phyloP scores from a whole-genome alignment of 2,113 vertebrate genomes.

The Chamaea fasciata region DNA sequence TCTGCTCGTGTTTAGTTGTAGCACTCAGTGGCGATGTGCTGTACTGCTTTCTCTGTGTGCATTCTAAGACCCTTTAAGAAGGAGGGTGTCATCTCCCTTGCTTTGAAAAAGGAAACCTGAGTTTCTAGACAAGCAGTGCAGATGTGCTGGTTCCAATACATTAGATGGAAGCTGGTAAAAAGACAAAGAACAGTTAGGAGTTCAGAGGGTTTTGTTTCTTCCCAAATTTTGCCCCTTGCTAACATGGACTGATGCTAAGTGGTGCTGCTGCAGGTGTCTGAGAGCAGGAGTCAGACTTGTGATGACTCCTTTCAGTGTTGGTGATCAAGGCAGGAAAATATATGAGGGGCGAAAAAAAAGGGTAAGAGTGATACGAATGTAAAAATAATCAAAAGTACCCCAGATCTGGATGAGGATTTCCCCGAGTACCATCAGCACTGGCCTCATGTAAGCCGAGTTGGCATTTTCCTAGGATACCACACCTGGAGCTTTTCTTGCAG shows the following conservation, averaged over 20 bases:
- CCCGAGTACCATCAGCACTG: neutral
- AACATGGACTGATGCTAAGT: neutral
- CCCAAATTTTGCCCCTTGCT: neutral
- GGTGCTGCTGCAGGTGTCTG: neutral
- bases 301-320: neutral
- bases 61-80: neutral
- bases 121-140: neutral
- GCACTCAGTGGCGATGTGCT: accelerated
- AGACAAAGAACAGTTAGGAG: neutral
- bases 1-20: neutral
- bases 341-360: accelerated
- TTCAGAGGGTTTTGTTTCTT: neutral
- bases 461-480: neutral
- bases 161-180: neutral
- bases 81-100: neutral
- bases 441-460: neutral
- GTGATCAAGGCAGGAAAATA: neutral
- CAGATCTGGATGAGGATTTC: neutral
- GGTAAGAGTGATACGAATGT: neutral
- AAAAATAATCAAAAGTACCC: neutral
- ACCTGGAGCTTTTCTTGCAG: neutral
- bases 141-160: neutral
- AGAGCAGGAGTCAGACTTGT: neutral
- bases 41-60: accelerated
- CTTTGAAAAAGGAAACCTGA: neutral